Evolutionary conservation across 2,797 vertebrate species (phyloP), one percentile per base, ranked within the genome.

Genomic region (Sparus aurata): DNA sequence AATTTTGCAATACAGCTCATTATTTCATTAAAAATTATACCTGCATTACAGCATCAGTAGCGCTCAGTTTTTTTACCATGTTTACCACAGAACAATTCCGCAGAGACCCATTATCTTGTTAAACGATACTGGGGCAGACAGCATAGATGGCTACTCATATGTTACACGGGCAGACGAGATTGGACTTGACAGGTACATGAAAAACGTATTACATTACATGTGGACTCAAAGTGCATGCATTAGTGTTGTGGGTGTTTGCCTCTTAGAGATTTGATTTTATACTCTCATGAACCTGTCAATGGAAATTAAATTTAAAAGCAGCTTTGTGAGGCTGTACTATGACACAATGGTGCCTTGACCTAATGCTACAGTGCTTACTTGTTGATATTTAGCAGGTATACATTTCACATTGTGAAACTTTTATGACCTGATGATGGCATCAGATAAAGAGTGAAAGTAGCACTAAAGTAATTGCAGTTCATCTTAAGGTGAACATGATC

Each of bases 71-170:
- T 69, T 69, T 75, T 69, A 47, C n/a, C 38, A 13, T 68, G 43
- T 66, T 57, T 47, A 66, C 16, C 49, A 43, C 45, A 23, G 22
- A 62, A 49, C 13, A 47, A 10, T 34, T 30, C 52, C 20, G 10
- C 38, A 38, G 38, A 80, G 70, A 65, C 25, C 53, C 46, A 59
- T 83, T 64, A 74, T 47, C 67, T 69, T 75, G 80, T 69, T 65
- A 73, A 69, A 69, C 15, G 16, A 20, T 15, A 58, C 18, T 34
- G 59, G 27, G 20, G 45, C 46, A 61, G 62, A 71, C 27, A 46
- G 23, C 70, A 7, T 25, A 63, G 71, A 69, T 45, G 22, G 43
- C 15, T 12, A 20, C 30, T 64, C 20, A 61, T 20, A 49, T 55
- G 54, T 57, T 75, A 38, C 25, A 57, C 27, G 52, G 41, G 47